A percentile compares a stretch with the other conserved stretches of the same genome.
phyloP scores from a whole-genome alignment of 2,113 vertebrate genomes.

The Ailurus styani region DNA sequence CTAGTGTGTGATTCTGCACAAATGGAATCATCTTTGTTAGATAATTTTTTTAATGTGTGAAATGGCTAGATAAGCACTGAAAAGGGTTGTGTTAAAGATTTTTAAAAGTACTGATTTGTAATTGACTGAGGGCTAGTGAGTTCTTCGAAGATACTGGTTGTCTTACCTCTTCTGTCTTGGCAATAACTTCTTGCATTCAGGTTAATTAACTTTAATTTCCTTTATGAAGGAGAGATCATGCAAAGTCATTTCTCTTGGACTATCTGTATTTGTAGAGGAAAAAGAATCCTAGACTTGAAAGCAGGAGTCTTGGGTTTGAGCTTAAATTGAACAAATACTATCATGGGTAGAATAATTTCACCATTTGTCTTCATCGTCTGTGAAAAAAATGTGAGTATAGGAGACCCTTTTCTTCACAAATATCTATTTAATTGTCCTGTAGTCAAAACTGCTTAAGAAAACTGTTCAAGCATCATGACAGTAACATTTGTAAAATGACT shows the following conservation, averaged over 20 bases:
- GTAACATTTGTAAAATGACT: neutral
- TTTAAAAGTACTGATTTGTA: neutral
- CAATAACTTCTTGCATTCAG: neutral
- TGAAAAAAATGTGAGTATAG: neutral
- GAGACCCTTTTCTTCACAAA: neutral
- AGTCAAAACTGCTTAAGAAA: neutral
- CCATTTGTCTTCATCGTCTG: neutral
- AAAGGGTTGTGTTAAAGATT: neutral
- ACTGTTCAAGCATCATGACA: neutral
- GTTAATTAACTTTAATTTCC: constrained; percentile 6
- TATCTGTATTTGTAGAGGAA: neutral
- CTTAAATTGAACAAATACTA: neutral
- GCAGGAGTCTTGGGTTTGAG: neutral
- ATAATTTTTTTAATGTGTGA: neutral
- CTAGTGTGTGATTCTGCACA: neutral
- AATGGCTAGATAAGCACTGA: neutral
- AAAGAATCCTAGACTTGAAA: neutral
- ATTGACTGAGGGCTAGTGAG: neutral
- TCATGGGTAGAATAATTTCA: neutral
- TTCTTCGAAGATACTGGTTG: neutral
- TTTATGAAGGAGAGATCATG: neutral
- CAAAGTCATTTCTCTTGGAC: neutral
- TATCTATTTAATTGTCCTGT: neutral
- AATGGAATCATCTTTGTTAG: neutral
- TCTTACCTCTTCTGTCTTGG: neutral